These are phyloP conservation scores for Drosophila eugracilis DNA, from an alignment of 1,140 invertebrate species.

Conservation along the genomic window DNA sequence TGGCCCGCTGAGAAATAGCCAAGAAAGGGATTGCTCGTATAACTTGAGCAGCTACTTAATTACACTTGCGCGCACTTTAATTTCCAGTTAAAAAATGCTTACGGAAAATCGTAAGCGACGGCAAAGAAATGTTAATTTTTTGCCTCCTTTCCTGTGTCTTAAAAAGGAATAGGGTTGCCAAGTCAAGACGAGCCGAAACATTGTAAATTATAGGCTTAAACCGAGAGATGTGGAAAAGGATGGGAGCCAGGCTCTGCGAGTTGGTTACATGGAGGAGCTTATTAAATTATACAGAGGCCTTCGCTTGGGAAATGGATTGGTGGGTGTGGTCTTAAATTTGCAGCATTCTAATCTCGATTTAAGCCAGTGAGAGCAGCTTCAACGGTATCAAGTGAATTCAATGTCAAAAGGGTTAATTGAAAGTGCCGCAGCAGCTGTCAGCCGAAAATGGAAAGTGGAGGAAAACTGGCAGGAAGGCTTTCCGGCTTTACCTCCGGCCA, in stretches of 20 bases:
- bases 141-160: neutral
- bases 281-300: slow-evolving; percentile 66
- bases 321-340: slow-evolving; percentile 53
- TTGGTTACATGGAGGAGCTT: slow-evolving; percentile 62
- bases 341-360: slow-evolving; percentile 68
- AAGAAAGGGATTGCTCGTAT: slow-evolving; percentile 42
- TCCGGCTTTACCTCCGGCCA: too few relatives aligned
- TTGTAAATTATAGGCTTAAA: slow-evolving; percentile 82
- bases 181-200: slow-evolving; percentile 76
- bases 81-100: slow-evolving; percentile 62
- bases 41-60: slow-evolving; percentile 75
- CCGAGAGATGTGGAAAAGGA: slow-evolving; percentile 8
- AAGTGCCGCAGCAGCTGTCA: slow-evolving; percentile 49
- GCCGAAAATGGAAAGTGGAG: slow-evolving; percentile 16
- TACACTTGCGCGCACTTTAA: slow-evolving; percentile 82
- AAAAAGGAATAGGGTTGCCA: slow-evolving; percentile 27
- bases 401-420: slow-evolving; percentile 71
- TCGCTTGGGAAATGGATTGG: slow-evolving; percentile 1
- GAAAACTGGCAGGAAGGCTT: slow-evolving; percentile 5
- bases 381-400: slow-evolving; percentile 63
- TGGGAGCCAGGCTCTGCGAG: slow-evolving; percentile 19
- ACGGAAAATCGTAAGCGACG: slow-evolving; percentile 27
- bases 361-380: slow-evolving; percentile 39
- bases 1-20: slow-evolving; percentile 64
- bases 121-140: slow-evolving; percentile 70